phyloP scores from a whole-genome alignment of 1,140 invertebrate species.

The Centruroides sculpturatus region DNA sequence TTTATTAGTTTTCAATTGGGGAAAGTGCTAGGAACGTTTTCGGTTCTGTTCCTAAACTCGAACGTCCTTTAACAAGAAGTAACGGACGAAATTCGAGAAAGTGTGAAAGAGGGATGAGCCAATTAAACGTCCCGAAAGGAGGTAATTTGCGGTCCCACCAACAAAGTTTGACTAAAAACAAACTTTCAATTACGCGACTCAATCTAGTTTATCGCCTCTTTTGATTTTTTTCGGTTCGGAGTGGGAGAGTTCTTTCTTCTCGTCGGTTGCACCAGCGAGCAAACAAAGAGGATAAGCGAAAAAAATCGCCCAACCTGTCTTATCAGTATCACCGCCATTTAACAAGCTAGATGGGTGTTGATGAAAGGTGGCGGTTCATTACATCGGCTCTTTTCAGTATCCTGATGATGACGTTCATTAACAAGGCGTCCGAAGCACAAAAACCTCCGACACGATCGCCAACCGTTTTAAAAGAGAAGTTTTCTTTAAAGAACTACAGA shows the following conservation, averaged over 20 bases:
- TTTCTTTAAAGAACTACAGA: conserved; percentile 5
- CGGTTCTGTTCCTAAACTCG: no score
- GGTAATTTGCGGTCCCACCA: background rate
- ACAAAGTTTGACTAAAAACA: background rate
- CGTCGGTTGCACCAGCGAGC: background rate
- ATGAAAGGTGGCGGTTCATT: background rate
- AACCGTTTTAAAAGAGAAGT: background rate
- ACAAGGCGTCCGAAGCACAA: background rate
- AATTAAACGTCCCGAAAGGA: no score
- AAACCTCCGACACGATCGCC: background rate
- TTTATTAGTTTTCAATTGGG: no score
- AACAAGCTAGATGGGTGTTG: background rate
- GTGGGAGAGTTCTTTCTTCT: background rate
- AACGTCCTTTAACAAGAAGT: no score
- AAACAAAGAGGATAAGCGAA: background rate
- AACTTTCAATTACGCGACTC: background rate
- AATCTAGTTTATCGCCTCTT: background rate
- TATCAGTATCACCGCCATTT: background rate
- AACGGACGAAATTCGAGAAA: no score
- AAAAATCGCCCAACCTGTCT: background rate
- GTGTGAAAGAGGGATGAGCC: no score
- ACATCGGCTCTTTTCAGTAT: background rate
- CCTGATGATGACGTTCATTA: background rate
- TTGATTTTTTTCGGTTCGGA: background rate
- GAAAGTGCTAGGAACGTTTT: no score